These are phyloP conservation scores for Pelochelys cantorii DNA, from an alignment of 2,797 vertebrate species.

Conservation along the genomic window DNA sequence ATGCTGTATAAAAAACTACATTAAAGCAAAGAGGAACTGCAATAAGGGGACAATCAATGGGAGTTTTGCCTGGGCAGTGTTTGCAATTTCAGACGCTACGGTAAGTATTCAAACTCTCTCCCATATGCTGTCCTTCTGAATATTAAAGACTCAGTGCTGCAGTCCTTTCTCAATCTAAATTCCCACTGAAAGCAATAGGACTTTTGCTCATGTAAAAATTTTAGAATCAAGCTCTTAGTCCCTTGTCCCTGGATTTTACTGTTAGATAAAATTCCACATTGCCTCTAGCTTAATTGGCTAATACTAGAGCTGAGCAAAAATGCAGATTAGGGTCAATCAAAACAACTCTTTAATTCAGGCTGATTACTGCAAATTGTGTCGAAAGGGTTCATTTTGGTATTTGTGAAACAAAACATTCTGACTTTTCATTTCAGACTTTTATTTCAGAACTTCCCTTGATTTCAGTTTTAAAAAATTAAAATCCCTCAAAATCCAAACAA, in stretches of 20 bases:
- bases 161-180: neutral
- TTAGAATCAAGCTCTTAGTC: constrained; percentile 1
- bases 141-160: neutral
- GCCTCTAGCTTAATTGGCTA: neutral
- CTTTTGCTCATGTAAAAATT: neutral
- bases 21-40: constrained; percentile 51
- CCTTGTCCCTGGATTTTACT: constrained; percentile 26
- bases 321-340: neutral
- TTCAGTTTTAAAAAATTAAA: neutral
- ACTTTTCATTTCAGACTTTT: neutral
- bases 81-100: constrained; percentile 13
- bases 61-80: constrained; percentile 20
- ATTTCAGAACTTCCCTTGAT: neutral
- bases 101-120: fast-evolving
- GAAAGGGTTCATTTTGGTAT: too few relatives aligned
- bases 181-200: neutral
- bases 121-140: fast-evolving
- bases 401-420: neutral
- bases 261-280: constrained; percentile 54
- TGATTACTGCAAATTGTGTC: neutral
- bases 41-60: neutral
- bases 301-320: neutral
- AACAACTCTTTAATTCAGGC: neutral
- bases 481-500: neutral
- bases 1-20: constrained; percentile 52